Conservation (phyloP, 92 coral and sea anemone genomes). For the Umimayanthus chanpuru region DNA sequence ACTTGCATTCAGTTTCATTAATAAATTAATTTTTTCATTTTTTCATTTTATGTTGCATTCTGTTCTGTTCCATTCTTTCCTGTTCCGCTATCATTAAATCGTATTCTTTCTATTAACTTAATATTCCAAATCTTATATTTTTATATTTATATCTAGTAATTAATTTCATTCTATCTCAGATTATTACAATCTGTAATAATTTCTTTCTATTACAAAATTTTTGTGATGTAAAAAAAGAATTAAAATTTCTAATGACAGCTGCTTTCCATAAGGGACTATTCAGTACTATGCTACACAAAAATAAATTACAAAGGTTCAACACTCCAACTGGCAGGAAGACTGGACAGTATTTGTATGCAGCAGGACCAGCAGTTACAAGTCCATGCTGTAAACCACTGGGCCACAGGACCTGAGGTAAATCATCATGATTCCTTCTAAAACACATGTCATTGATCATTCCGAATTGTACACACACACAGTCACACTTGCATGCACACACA, state of each 20-base stretch:
- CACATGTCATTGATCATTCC: not conserved
- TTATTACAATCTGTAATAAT: not conserved
- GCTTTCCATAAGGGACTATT: no score
- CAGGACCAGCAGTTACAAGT: no score
- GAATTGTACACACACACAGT: not conserved
- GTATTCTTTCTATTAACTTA: not conserved
- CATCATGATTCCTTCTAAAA: not conserved
- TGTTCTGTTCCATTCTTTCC: not conserved
- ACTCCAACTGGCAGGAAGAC: no score
- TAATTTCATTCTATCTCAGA: not conserved
- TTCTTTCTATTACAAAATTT: not conserved
- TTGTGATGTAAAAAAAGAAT: not conserved
- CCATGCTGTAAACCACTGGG: no score
- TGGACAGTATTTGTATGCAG: no score
- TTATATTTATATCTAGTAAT: not conserved
- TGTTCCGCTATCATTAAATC: no score
- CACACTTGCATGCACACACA: no score
- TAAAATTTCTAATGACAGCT: no score
- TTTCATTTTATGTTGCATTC: not conserved
- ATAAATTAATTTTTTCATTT: not conserved
- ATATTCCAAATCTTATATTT: not conserved
- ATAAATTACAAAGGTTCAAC: no score
- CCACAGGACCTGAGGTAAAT: not conserved
- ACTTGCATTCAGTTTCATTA: no score
- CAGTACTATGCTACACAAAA: no score